Base-by-base conservation (phyloP, 2,797 vertebrate species). In the Hemitrygon akajei region DNA sequence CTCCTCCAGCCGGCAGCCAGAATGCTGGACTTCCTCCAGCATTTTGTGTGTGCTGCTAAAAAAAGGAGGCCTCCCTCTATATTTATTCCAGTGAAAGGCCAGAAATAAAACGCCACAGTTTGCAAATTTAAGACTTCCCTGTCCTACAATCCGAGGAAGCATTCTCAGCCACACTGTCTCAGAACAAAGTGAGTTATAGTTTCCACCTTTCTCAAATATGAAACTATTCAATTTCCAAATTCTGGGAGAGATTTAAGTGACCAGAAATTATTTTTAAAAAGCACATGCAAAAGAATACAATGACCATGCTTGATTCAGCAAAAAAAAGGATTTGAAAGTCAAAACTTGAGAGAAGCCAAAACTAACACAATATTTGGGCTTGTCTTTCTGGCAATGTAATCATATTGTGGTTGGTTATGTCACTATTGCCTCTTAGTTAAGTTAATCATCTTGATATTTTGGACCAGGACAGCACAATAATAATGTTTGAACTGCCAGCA, bases 141-240 rank as follows among this genome's bases (percentile, higher is more conserved):
- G 63, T n/a, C 10, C 10, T 1, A 37, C n/a, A 69, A 34, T 37
- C 60, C 66, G n/a, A n/a, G 60, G 63, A 34, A 89, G 20, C 7
- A 3, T 89, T 89, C 60, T 89, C 34, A 37, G 60, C 63, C 9
- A n/a, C 20, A 10, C 86, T 89, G 86, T 7, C 34, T 37, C n/a
- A 37, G 63, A 37, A 69, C 60, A 37, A 69, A 25, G 86, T 69
- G 86, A 89, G n/a, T 69, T 63, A 89, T n/a, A 89, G 37, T 89
- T 89, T 89, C 86, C 86, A 69, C 22, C 47, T 47, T 47, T 69
- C 63, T 89, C 86, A 69, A 89, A 69, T 69, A 89, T 89, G n/a
- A 69, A 63, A 37, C 86, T 37, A 69, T 69, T 89, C n/a, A 69
- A 69, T 37, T 89, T 89, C 63, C 86, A 69, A 66, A 60, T 89